Evolutionary conservation across 2,797 vertebrate species (phyloP).

Genomic region (Glossophaga mutica): DNA sequence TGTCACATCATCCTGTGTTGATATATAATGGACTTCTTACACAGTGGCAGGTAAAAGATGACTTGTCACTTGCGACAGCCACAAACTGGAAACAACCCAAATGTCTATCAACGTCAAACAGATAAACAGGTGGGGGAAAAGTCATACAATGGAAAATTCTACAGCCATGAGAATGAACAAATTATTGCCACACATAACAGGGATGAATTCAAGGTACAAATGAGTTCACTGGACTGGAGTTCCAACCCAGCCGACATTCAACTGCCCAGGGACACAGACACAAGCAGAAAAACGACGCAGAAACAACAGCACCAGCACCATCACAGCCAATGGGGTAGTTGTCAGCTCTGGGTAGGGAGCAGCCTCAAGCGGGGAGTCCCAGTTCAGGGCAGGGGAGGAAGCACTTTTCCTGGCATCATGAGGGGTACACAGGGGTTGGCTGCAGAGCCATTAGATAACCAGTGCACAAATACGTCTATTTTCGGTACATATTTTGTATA

Average conservation of each 20-base stretch:
- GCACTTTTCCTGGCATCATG: not conserved
- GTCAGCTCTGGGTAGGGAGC: not conserved
- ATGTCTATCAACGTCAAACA: not conserved
- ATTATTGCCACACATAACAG: rapidly evolving
- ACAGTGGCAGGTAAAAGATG: not conserved
- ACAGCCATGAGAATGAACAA: not conserved
- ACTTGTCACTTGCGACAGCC: rapidly evolving
- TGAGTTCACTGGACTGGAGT: rapidly evolving
- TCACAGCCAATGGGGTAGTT: rapidly evolving
- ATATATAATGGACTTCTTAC: not conserved
- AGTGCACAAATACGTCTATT: not conserved
- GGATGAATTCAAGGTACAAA: not conserved
- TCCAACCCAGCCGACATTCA: rapidly evolving
- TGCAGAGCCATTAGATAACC: not conserved
- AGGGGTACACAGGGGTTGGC: too few relatives aligned
- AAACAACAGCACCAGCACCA: rapidly evolving
- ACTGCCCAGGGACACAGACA: not conserved
- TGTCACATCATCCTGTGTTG: rapidly evolving
- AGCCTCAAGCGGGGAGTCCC: rapidly evolving
- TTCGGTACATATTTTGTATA: rapidly evolving
- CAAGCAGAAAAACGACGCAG: rapidly evolving
- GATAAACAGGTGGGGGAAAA: not conserved
- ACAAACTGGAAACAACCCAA: not conserved
- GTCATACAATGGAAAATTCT: not conserved
- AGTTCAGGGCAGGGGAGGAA: not conserved